Percentiles rank a stretch among this genome's conserved stretches.
phyloP scores from a whole-genome alignment of 2,888 invertebrate species.

The Brenthis ino region DNA sequence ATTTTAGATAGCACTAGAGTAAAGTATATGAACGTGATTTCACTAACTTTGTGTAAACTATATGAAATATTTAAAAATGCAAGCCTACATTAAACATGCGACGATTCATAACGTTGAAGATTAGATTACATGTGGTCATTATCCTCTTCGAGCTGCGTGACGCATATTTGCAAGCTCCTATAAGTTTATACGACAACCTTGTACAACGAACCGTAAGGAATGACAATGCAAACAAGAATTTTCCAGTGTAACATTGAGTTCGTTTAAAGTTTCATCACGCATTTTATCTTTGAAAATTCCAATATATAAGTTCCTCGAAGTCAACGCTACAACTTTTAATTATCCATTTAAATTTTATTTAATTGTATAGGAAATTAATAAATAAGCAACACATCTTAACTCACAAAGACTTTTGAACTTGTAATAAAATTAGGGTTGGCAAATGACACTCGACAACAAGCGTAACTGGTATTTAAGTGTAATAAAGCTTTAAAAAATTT shows the following conservation, averaged over 20 bases:
- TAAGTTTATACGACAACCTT: constrained; percentile 24
- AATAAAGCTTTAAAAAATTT: neutral
- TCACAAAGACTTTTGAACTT: neutral
- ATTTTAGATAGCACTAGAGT: constrained; percentile 1
- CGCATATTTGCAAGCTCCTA: constrained; percentile 35
- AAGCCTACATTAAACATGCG: constrained; percentile 32
- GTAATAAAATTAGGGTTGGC: constrained; percentile 11
- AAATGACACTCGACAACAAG: constrained; percentile 4
- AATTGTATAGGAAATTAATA: no score
- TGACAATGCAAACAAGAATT: constrained; percentile 24
- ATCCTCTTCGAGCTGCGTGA: constrained; percentile 45
- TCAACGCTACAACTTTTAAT: no score
- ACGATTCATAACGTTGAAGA: constrained; percentile 48
- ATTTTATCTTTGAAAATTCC: neutral
- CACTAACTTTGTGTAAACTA: neutral
- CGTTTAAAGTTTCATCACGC: constrained; percentile 8
- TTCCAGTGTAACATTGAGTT: constrained; percentile 12
- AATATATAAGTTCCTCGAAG: neutral
- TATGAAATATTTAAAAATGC: constrained; percentile 13
- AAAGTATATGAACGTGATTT: neutral
- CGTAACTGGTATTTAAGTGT: neutral
- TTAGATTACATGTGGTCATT: constrained; percentile 75
- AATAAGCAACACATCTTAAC: neutral
- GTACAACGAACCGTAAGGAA: constrained; percentile 20
- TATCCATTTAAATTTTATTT: no score